Percentiles rank a stretch among this genome's conserved stretches.
Conservation (phyloP, 2,797 vertebrate species). For the Spinus olivaceus region DNA sequence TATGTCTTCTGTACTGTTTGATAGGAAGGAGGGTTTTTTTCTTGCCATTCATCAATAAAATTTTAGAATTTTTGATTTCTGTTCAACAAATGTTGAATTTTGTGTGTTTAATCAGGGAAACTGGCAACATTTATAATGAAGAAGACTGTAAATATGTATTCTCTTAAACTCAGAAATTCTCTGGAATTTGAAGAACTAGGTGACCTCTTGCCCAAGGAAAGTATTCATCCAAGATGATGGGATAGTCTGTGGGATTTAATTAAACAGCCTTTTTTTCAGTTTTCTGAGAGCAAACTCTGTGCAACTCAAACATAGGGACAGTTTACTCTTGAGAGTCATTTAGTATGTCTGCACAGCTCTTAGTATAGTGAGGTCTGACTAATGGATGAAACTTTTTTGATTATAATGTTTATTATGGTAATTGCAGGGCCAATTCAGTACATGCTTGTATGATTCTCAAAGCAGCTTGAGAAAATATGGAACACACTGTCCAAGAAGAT, state of each 20-base stretch:
- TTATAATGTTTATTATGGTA: not conserved
- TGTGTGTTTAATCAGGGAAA: not conserved
- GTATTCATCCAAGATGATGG: not conserved
- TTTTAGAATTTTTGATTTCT: not conserved
- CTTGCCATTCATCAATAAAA: not conserved
- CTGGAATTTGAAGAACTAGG: not conserved
- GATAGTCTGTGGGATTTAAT: not conserved
- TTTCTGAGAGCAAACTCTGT: not conserved
- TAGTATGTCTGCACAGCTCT: not conserved
- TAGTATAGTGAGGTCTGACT: not conserved
- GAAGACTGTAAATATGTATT: not conserved
- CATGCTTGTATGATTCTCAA: not conserved
- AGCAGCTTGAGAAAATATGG: not conserved
- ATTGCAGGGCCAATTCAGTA: not conserved
- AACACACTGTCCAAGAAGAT: not conserved
- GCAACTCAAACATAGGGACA: not conserved
- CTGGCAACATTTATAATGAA: not conserved
- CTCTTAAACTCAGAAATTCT: not conserved
- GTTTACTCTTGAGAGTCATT: not conserved
- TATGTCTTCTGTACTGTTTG: not conserved
- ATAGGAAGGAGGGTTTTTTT: not conserved
- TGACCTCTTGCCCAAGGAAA: not conserved
- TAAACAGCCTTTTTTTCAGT: not conserved
- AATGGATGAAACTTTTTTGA: not conserved
- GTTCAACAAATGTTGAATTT: not conserved